phyloP scores from a whole-genome alignment of 2,888 invertebrate genomes.

The Lamellibrachia columna region DNA sequence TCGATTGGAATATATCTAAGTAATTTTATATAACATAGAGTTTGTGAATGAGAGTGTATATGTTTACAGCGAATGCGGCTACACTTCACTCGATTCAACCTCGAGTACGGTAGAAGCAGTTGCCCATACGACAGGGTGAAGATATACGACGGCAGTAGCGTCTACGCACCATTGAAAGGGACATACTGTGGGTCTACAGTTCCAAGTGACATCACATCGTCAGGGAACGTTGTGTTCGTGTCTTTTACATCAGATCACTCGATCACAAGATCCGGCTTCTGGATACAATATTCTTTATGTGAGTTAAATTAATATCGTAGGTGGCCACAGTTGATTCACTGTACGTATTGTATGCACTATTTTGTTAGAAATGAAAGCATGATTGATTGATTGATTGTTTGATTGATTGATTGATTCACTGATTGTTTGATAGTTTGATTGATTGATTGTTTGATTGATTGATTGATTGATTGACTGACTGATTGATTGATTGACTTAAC shows the following conservation, averaged over 20 bases:
- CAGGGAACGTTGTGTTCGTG: background rate
- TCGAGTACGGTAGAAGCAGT: background rate
- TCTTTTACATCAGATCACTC: background rate
- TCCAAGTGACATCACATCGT: background rate
- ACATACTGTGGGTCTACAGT: background rate
- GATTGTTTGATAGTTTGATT: no score
- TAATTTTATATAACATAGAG: no score
- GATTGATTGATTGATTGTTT: no score
- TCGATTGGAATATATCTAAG: no score
- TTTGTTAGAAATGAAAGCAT: no score
- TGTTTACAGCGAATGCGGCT: background rate
- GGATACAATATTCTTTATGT: background rate
- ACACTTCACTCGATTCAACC: background rate
- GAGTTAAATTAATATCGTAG: background rate
- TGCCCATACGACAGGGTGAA: background rate
- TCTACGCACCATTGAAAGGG: background rate
- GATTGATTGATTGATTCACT: no score
- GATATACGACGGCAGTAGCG: background rate
- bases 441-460: no score
- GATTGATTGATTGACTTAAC: no score
- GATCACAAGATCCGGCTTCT: background rate
- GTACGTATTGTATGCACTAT: background rate
- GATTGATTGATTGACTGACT: no score
- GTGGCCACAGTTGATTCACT: no score
- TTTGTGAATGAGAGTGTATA: background rate